Evolutionary conservation across 1,140 invertebrate genomes (phyloP), one percentile per base, ranked within the genome.

Genomic region (Nasonia vitripennis): DNA sequence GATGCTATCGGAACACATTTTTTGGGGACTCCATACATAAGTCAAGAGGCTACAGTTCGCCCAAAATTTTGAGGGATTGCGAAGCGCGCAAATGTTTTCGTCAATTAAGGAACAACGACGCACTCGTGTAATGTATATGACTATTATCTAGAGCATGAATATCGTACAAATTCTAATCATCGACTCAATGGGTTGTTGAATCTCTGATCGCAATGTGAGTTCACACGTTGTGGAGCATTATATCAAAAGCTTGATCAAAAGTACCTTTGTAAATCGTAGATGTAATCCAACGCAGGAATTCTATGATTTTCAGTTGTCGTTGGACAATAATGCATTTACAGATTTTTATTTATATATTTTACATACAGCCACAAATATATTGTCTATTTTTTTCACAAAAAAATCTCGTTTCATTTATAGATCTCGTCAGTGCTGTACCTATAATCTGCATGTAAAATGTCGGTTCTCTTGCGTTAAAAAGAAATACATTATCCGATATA

Each of bases 301-400:
- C 9, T 27, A 37, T 41, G 73, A 10, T 62, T 5, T 14, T 77
- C 0, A 12, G 37, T 77, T 27, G 10, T 20, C 55, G 70, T 37
- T 78, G 55, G 23, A 12, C 17, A 20, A 80, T 4, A 37, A 83
- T 70, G 34, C 55, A 75, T 86, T 79, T 87, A 77, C 73, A 82
- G 51, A 78, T 73, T 55, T 82, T 82, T 86, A 67, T 78, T 71
- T 80, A 78, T 86, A 75, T 23, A 62, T n/a, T 62, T n/a, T 81
- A 74, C 23, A 62, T 78, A 85, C 27, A 81, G 14, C 7, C 41
- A 78, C 14, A 81, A 82, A 79, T 75, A 84, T 82, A 85, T 83
- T 68, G 55, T 78, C 12, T 41, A 77, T 83, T 83, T 83, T 83
- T 78, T 75, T 6, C 48, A 74, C n/a, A 82, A 41, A 74, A 31